Base-by-base conservation (phyloP, 2,113 vertebrate species). In the Pholis gunnellus region DNA sequence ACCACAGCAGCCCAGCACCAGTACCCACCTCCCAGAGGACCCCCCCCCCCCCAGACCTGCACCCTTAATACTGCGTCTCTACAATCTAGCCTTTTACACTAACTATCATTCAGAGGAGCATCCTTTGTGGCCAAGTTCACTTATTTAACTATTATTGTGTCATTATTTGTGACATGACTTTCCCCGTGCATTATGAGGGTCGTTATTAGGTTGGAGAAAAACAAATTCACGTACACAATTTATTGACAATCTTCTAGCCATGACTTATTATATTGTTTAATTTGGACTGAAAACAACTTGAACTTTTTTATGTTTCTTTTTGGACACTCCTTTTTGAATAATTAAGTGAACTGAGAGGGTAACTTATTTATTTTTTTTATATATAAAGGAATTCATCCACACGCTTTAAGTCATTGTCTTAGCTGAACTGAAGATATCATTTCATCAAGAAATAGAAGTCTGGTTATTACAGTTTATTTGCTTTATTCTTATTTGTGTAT, bases 41-140 rank as follows among this genome's bases (percentile, higher is more conserved):
- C 29, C 27, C 25, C 27, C 1, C 56, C 64, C 79, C 8, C 67
- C 66, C 40, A 34, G 38, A 82, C 71, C 84, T 60, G 50, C 70
- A 63, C 67, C 78, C 72, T 82, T 85, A 86, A 82, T 20, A 86
- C 91, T 90, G 92, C 90, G 92, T 92, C 86, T 87, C 86, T 75
- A 89, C 90, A 94, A 93, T 94, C 92, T 48, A 4, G 48, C 59
- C 48, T 50, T 40, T 0, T 42, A 56, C 64, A 36, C 42, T 27
- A 14, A 36, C 42, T 76, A 27, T 56, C 50, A 40, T 46, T 54
- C 38, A 59, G 27, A 66, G 14, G 25, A 54, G 29, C 14, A 36
- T 59, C 34, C n/a, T 15, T 46, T 61, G 29, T 78, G 57, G 69
- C 60, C 57, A 31, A 15, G 25, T 46, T 66, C 22, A 14, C 7